Conservation (phyloP, 2,113 vertebrate genomes). For the Cyanoramphus novaezelandiae region DNA sequence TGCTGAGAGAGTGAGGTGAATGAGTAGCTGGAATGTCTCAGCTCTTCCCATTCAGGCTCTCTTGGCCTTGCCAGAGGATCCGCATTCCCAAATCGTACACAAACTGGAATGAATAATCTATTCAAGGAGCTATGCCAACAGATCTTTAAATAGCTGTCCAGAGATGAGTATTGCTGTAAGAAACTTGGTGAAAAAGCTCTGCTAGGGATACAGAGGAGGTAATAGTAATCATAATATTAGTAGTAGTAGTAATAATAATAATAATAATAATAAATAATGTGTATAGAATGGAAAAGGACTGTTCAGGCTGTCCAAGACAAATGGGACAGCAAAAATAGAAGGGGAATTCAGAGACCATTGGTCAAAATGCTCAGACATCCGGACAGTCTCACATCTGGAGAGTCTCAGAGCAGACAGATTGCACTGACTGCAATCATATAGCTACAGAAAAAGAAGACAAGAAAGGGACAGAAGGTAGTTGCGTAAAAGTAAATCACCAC, state of each 20-base stretch:
- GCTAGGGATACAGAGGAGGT: neutral
- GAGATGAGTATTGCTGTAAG: neutral
- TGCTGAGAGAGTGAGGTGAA: conserved; percentile 5
- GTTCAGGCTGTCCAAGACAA: neutral
- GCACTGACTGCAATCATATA: neutral
- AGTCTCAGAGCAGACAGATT: conserved; percentile 4
- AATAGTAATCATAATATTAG: neutral
- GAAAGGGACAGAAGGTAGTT: neutral
- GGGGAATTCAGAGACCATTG: neutral
- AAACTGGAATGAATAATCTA: conserved; percentile 27
- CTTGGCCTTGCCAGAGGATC: neutral
- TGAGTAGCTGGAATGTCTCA: conserved; percentile 33
- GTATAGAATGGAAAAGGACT: neutral
- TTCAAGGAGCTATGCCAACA: conserved; percentile 29
- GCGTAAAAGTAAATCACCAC: neutral
- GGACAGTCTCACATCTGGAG: conserved; percentile 5
- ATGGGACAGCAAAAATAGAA: neutral
- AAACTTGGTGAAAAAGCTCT: neutral
- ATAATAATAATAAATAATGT: neutral
- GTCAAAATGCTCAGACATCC: conserved; percentile 6
- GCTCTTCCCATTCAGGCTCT: conserved; percentile 26
- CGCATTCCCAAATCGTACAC: neutral
- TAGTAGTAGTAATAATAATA: neutral
- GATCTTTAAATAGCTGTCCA: conserved; percentile 38
- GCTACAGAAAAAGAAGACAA: neutral